These are phyloP conservation scores for Sipha flava DNA, from an alignment of 1,140 invertebrate genomes.

Conservation along the genomic window DNA sequence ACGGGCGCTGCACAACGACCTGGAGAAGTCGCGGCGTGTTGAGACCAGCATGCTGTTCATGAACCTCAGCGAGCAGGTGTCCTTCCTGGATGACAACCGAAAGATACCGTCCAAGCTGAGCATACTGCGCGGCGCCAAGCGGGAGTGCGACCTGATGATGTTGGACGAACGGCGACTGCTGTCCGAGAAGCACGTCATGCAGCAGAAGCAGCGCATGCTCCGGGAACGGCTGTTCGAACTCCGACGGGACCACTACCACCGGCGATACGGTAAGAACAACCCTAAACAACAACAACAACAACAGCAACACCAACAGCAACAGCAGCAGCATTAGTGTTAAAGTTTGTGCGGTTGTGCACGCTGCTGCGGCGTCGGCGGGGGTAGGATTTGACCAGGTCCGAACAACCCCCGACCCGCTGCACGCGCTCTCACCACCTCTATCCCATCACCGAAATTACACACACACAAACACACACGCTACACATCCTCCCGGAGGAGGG, in stretches of 20 bases:
- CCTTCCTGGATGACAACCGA: slow-evolving; percentile 23
- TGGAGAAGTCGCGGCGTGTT: slow-evolving; percentile 9
- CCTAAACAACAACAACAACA: background rate
- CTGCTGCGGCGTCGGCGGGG: no score
- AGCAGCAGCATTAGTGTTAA: background rate
- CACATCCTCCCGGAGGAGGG: background rate
- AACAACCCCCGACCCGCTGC: no score
- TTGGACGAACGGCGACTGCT: slow-evolving; percentile 11
- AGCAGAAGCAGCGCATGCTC: slow-evolving; percentile 21
- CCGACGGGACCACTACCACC: slow-evolving; percentile 5
- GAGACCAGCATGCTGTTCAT: slow-evolving; percentile 31
- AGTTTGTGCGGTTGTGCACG: no score
- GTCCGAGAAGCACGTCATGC: slow-evolving; percentile 27
- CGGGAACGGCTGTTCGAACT: slow-evolving; percentile 20
- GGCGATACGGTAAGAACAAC: slow-evolving; percentile 6
- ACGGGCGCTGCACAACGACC: slow-evolving; percentile 21
- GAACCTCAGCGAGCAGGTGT: slow-evolving; percentile 25
- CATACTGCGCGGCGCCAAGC: slow-evolving; percentile 26
- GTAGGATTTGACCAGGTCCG: no score
- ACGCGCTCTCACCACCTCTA: background rate
- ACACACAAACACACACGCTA: no score
- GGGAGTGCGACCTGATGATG: slow-evolving; percentile 21
- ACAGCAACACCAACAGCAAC: background rate
- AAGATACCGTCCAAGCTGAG: slow-evolving; percentile 30
- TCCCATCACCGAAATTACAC: background rate